Evolutionary conservation across 2,797 vertebrate species (phyloP).

Genomic region (Tragopan temminckii): DNA sequence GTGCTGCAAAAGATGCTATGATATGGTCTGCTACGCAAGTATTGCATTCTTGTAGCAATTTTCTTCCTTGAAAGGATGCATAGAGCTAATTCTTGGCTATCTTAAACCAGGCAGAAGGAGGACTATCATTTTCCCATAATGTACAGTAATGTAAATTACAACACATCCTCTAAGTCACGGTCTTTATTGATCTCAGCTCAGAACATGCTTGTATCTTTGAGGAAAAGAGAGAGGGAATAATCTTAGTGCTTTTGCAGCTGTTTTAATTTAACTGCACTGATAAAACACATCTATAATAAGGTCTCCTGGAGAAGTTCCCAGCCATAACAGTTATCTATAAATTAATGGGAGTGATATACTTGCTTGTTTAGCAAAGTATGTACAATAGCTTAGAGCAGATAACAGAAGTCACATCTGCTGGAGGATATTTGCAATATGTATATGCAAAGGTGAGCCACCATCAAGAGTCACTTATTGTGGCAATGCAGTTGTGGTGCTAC

Average conservation of each 20-base stretch:
- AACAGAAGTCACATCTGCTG: neutral
- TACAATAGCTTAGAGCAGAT: neutral
- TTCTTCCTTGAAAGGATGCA: neutral
- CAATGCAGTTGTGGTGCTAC: neutral
- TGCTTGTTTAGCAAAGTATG: slow-evolving; percentile 17
- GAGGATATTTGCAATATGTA: neutral
- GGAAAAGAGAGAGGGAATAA: neutral
- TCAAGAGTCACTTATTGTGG: neutral
- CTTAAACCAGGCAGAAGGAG: neutral
- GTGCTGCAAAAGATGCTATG: neutral
- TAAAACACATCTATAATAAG: slow-evolving; percentile 61
- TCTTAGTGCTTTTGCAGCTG: slow-evolving; percentile 43
- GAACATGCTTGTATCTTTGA: slow-evolving; percentile 1
- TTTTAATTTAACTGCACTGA: slow-evolving; percentile 56
- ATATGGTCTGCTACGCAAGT: neutral
- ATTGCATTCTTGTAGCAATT: neutral
- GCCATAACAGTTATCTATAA: slow-evolving; percentile 50
- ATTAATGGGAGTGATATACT: slow-evolving; percentile 48
- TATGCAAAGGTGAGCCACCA: neutral
- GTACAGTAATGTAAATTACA: neutral
- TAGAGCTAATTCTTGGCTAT: neutral
- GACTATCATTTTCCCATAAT: neutral
- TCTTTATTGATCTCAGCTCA: slow-evolving; percentile 24
- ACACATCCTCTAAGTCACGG: neutral
- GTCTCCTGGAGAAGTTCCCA: slow-evolving; percentile 55